Percentiles rank a stretch among this genome's conserved stretches.
Conservation (phyloP, 2,888 invertebrate genomes). For the Antheraea assamensis region DNA sequence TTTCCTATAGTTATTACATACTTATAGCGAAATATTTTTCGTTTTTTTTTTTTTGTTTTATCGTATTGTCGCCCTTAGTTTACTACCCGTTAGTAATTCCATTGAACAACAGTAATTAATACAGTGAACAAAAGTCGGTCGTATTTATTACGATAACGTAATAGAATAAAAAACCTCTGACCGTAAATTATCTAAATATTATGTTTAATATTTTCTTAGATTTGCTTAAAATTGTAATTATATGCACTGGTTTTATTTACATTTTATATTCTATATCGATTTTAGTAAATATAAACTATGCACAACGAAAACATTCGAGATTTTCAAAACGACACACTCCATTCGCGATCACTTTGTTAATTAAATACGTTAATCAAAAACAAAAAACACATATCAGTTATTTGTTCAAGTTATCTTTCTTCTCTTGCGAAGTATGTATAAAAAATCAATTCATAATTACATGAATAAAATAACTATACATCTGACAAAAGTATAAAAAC, state of each 20-base stretch:
- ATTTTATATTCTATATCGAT: conserved; percentile 1
- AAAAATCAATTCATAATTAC: background rate
- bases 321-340: background rate
- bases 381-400: background rate
- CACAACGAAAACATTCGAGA: background rate
- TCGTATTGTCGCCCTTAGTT: background rate
- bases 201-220: background rate
- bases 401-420: background rate
- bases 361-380: background rate
- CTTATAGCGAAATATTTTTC: background rate
- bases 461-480: background rate
- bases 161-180: background rate
- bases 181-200: background rate
- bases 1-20: background rate
- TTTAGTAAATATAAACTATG: background rate
- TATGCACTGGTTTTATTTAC: conserved; percentile 8
- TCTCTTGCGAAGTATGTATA: background rate
- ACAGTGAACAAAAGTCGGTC: background rate
- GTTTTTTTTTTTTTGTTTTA: background rate
- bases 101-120: background rate
- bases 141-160: background rate
- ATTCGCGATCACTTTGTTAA: background rate
- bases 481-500: background rate
- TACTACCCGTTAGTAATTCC: conserved; percentile 1
- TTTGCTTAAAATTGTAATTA: background rate